Evolutionary conservation across 2,113 vertebrate species (phyloP).

Genomic region (Hirundichthys speculiger): DNA sequence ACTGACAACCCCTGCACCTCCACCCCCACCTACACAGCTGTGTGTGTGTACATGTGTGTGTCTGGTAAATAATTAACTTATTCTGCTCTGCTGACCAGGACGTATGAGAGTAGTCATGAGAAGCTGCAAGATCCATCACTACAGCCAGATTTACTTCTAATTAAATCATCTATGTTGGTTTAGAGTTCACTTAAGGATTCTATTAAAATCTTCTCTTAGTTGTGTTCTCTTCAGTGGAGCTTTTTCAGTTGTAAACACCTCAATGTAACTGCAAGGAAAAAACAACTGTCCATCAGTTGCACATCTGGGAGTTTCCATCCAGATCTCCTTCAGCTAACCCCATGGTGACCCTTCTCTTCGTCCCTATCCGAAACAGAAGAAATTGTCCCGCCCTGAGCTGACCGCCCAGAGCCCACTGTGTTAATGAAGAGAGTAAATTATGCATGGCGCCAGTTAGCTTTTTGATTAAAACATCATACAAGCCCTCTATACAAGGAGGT

Average conservation of each 20-base stretch:
- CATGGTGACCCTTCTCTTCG: constrained; percentile 57
- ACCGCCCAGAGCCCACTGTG: constrained; percentile 69
- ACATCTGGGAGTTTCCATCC: constrained; percentile 60
- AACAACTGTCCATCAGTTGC: constrained; percentile 21
- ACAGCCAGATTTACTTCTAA: constrained; percentile 64
- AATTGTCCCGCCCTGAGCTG: constrained; percentile 73
- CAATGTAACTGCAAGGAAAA: not conserved
- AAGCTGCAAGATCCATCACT: constrained; percentile 84
- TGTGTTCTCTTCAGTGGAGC: no score
- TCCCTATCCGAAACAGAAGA: constrained; percentile 65
- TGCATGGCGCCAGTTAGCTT: constrained; percentile 89
- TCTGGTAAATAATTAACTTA: constrained; percentile 99
- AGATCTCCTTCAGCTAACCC: constrained; percentile 63
- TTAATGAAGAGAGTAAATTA: constrained; percentile 82
- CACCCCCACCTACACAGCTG: constrained; percentile 83
- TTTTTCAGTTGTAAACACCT: not conserved
- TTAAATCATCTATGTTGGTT: constrained; percentile 31
- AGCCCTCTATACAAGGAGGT: constrained; percentile 85
- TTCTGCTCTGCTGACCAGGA: constrained; percentile 94
- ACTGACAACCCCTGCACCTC: constrained; percentile 75
- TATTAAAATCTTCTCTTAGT: not conserved
- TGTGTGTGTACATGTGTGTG: constrained; percentile 84
- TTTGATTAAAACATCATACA: constrained; percentile 98
- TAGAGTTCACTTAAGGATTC: not conserved
- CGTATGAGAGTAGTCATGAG: constrained; percentile 90